Conservation (phyloP, 2,797 vertebrate species). For the Gambelia wislizenii region DNA sequence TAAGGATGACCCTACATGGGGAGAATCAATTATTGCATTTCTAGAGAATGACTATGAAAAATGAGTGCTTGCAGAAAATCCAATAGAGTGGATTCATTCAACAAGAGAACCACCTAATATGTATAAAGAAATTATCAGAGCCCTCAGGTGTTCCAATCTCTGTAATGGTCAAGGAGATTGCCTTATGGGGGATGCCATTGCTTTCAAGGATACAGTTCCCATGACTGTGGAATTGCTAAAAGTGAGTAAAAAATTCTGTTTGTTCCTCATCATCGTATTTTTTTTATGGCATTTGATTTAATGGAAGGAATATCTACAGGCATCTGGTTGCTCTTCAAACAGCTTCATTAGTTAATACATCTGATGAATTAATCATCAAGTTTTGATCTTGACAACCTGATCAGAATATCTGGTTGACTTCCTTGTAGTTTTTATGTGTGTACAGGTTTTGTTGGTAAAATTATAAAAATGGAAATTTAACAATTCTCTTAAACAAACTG, state of each 20-base stretch:
- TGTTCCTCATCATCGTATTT: slow-evolving; percentile 58
- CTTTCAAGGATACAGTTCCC: slow-evolving; percentile 78
- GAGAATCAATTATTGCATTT: slow-evolving; percentile 76
- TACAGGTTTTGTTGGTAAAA: slow-evolving; percentile 55
- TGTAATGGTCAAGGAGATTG: slow-evolving; percentile 81
- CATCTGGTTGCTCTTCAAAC: slow-evolving; percentile 75
- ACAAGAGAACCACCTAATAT: slow-evolving; percentile 13
- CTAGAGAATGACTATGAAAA: slow-evolving; percentile 88
- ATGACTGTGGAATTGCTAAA: slow-evolving; percentile 82
- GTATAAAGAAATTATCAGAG: slow-evolving; percentile 31
- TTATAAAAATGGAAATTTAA: slow-evolving; percentile 79
- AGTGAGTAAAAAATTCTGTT: slow-evolving; percentile 79
- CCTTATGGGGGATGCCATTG: slow-evolving; percentile 83
- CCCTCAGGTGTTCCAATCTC: slow-evolving; percentile 53
- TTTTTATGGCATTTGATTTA: slow-evolving; percentile 64
- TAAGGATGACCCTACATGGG: slow-evolving; percentile 83
- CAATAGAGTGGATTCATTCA: slow-evolving; percentile 44
- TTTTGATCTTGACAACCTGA: slow-evolving; percentile 77
- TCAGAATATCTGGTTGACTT: slow-evolving; percentile 75
- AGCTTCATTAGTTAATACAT: slow-evolving; percentile 67
- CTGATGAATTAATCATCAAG: slow-evolving; percentile 80
- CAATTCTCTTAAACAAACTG: slow-evolving; percentile 75
- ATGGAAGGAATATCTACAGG: slow-evolving; percentile 67
- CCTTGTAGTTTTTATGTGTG: slow-evolving; percentile 47
- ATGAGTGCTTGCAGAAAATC: slow-evolving; percentile 76